Evolutionary conservation across 2,888 invertebrate genomes (phyloP).

Genomic region (Ennomos quercinarius): DNA sequence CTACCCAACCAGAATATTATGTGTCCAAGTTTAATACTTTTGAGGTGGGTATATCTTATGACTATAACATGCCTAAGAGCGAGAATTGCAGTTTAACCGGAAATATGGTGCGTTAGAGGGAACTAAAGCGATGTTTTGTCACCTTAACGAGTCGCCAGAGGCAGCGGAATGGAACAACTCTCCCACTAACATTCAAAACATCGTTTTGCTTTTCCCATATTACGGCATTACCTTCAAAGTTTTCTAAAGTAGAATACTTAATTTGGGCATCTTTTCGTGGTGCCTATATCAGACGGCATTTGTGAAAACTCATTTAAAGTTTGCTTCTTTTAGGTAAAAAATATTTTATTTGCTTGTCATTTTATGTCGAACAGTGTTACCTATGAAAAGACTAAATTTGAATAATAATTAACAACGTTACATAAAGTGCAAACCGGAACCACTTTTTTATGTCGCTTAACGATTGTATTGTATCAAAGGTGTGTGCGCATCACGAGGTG

Average conservation of each 20-base stretch:
- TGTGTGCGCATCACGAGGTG: no score
- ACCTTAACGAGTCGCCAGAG: constrained; percentile 61
- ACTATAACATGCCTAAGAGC: constrained; percentile 46
- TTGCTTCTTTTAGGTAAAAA: no score
- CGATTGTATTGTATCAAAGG: no score
- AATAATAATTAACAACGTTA: no score
- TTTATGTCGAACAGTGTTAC: no score
- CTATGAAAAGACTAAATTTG: no score
- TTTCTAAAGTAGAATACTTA: constrained; percentile 8
- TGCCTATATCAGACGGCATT: no score
- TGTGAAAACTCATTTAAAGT: no score
- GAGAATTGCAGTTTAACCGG: constrained; percentile 57
- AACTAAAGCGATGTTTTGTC: constrained; percentile 62
- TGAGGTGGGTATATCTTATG: constrained; percentile 45
- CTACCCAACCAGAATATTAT: constrained; percentile 46
- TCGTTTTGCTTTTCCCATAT: constrained; percentile 50
- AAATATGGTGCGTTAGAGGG: constrained; percentile 58
- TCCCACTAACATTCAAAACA: constrained; percentile 52
- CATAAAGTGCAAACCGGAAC: no score
- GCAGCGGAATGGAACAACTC: constrained; percentile 50
- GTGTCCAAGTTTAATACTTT: constrained; percentile 56
- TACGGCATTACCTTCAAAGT: constrained; percentile 26
- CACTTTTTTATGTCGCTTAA: no score
- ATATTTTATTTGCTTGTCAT: no score
- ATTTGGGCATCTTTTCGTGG: not conserved